A percentile compares a stretch with the other conserved stretches of the same genome.
Evolutionary conservation across 2,113 vertebrate species (phyloP).

Genomic region (Nettapus auritus): DNA sequence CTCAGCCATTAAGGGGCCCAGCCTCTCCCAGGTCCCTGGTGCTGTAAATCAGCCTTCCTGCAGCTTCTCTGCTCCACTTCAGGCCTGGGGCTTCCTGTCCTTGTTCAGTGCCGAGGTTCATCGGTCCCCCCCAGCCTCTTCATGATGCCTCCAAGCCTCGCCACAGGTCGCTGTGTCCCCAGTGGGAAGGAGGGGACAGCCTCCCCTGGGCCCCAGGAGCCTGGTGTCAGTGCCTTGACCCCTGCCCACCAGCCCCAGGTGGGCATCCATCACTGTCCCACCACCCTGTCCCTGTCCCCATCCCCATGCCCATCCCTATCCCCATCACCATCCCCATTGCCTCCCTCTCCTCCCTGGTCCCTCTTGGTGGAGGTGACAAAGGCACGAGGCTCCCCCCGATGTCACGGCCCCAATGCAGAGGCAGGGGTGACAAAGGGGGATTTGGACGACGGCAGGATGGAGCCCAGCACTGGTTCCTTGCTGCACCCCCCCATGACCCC

Average conservation of each 20-base stretch:
- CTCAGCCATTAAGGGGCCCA: background rate
- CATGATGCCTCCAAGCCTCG: background rate
- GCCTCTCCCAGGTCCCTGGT: background rate
- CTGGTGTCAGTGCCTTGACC: background rate
- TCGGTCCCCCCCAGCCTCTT: conserved; percentile 20
- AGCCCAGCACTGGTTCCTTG: background rate
- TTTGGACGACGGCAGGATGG: background rate
- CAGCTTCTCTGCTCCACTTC: conserved; percentile 50
- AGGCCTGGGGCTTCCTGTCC: conserved; percentile 56
- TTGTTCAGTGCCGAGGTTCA: conserved; percentile 56
- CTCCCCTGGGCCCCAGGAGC: background rate
- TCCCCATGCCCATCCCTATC: background rate
- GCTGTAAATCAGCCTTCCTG: conserved; percentile 18
- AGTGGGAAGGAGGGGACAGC: background rate
- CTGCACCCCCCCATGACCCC: background rate
- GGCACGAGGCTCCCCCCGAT: background rate
- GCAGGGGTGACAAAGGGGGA: background rate
- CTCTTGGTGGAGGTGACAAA: too few relatives aligned
- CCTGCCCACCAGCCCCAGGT: background rate
- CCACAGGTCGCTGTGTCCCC: background rate
- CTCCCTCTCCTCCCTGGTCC: background rate
- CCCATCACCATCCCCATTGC: background rate
- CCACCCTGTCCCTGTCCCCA: too few relatives aligned
- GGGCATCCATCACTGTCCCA: accelerated
- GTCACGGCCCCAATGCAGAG: background rate